A percentile compares a stretch with the other conserved stretches of the same genome.
These are phyloP conservation scores for Allolobophora icterica DNA, from an alignment of 2,888 invertebrate species.

Conservation along the genomic window DNA sequence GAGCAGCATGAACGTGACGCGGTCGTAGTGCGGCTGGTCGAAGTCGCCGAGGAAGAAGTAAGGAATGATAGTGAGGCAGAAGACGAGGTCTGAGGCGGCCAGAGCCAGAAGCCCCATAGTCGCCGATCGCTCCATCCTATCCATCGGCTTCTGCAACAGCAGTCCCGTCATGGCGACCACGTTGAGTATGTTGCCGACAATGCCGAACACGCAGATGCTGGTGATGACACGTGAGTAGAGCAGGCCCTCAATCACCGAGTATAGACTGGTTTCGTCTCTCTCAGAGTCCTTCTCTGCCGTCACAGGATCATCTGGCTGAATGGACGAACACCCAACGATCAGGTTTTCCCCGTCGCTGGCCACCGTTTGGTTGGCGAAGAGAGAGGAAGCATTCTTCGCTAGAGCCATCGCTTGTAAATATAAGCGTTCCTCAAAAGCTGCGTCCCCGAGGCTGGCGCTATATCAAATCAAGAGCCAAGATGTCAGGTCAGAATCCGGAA, in stretches of 20 bases:
- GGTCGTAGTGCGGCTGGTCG: neutral
- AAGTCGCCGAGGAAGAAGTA: slow-evolving; percentile 22
- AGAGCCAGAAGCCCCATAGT: slow-evolving; percentile 25
- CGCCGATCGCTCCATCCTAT: slow-evolving; percentile 31
- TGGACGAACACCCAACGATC: neutral
- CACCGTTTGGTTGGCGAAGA: neutral
- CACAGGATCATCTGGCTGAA: neutral
- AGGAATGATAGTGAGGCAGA: slow-evolving; percentile 22
- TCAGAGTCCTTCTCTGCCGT: neutral
- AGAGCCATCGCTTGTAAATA: neutral
- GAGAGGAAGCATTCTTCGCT: neutral
- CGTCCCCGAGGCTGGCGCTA: neutral
- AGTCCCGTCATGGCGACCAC: slow-evolving; percentile 23
- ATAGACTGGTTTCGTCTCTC: neutral
- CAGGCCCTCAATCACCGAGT: neutral
- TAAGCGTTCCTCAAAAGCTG: neutral
- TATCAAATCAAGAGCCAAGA: neutral
- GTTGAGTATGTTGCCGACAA: slow-evolving; percentile 28
- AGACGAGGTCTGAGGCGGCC: slow-evolving; percentile 29
- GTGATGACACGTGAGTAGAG: neutral
- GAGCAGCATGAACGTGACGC: slow-evolving; percentile 21
- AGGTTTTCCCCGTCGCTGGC: neutral
- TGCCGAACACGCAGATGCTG: slow-evolving; percentile 5
- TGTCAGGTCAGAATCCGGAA: neutral
- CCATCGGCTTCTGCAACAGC: slow-evolving; percentile 21